phyloP scores from a whole-genome alignment of 2,888 invertebrate species.

The Rugalucina vietnamica region DNA sequence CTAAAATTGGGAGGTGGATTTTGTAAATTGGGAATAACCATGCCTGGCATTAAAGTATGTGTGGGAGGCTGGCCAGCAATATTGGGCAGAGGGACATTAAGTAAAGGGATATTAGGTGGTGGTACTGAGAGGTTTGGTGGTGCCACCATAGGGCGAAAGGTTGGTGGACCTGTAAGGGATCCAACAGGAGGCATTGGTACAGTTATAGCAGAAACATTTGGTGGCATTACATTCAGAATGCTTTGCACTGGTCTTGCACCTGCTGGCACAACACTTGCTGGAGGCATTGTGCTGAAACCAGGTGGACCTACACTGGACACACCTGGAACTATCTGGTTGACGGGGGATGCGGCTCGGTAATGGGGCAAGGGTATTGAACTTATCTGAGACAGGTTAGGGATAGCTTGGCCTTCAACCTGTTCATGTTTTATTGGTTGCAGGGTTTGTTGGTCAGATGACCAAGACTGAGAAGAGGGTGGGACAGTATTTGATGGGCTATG shows the following conservation, averaged over 20 bases:
- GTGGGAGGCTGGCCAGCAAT: neutral
- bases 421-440: neutral
- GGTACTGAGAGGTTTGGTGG: neutral
- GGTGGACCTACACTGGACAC: neutral
- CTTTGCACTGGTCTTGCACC: neutral
- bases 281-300: neutral
- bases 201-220: neutral
- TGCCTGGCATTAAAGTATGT: neutral
- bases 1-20: neutral
- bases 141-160: neutral
- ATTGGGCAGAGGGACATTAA: neutral
- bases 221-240: neutral
- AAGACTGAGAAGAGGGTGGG: neutral
- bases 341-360: neutral
- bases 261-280: neutral
- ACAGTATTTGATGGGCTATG: neutral
- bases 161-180: neutral
- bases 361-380: neutral
- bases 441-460: neutral
- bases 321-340: neutral
- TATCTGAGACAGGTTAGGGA: neutral
- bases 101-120: neutral
- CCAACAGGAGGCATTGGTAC: neutral
- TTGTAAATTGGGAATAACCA: neutral
- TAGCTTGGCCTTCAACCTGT: neutral